Evolutionary conservation across 2,113 vertebrate genomes (phyloP).

Genomic region (Campylomormyrus tamandua): DNA sequence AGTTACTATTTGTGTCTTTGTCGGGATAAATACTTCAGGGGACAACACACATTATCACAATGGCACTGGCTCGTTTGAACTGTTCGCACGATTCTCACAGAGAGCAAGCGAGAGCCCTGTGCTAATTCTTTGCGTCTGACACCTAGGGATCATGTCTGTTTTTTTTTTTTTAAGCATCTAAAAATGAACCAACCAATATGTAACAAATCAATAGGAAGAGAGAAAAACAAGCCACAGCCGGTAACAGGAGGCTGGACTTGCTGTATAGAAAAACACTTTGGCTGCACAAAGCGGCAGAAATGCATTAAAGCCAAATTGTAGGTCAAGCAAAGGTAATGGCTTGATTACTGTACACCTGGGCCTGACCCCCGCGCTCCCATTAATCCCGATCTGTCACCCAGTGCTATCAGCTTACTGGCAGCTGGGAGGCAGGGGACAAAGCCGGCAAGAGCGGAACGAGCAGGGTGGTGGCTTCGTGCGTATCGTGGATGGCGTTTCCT

Average conservation of each 20-base stretch:
- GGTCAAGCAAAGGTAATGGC: slow-evolving; percentile 38
- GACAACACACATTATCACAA: background rate
- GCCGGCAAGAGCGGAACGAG: slow-evolving; percentile 32
- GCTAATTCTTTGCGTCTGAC: background rate
- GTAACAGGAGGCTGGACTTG: background rate
- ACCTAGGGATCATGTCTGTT: background rate
- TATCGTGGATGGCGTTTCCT: background rate
- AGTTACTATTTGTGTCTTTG: slow-evolving; percentile 6
- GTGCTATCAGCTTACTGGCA: slow-evolving; percentile 53
- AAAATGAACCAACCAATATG: background rate
- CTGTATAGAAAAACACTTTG: background rate
- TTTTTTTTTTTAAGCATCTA: background rate
- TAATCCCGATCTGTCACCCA: slow-evolving; percentile 29
- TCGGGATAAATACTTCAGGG: background rate
- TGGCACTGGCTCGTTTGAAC: background rate
- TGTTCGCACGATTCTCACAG: background rate
- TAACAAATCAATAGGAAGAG: background rate
- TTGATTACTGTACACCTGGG: slow-evolving; percentile 47
- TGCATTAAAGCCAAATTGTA: slow-evolving; percentile 13
- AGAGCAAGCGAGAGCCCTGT: background rate
- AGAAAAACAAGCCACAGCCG: background rate
- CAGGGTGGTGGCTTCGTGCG: background rate
- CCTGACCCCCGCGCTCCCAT: slow-evolving; percentile 27
- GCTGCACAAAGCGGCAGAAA: background rate
- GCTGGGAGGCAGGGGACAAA: slow-evolving; percentile 47